Evolutionary conservation across 2,113 vertebrate species (phyloP).

Genomic region (Rhizomys pruinosus): DNA sequence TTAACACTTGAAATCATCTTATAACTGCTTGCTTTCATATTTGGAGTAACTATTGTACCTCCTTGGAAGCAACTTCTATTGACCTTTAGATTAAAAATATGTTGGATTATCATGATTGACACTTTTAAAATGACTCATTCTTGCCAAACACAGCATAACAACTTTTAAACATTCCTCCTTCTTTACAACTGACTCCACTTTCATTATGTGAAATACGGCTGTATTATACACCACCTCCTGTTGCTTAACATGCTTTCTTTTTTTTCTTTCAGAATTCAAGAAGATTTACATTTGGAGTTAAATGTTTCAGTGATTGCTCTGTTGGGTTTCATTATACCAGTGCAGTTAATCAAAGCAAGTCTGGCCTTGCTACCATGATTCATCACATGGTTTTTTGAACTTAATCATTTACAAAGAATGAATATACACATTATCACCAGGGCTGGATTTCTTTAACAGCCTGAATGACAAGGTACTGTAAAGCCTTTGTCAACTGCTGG

Average conservation of each 20-base stretch:
- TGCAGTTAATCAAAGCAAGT: conserved; percentile 90
- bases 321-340: conserved; percentile 90
- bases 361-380: conserved; percentile 87
- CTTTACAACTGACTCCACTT: conserved; percentile 84
- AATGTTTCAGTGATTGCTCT: conserved; percentile 92
- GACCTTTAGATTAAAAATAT: conserved; percentile 89
- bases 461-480: conserved; percentile 77
- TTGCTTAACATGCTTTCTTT: conserved; percentile 82
- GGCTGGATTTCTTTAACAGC: conserved; percentile 84
- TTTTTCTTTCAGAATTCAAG: conserved; percentile 86
- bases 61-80: conserved; percentile 85
- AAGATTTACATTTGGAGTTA: conserved; percentile 91
- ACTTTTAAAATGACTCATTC: conserved; percentile 87
- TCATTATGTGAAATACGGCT: conserved; percentile 86
- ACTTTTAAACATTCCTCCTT: conserved; percentile 85
- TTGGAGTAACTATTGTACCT: conserved; percentile 82
- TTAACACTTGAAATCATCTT: conserved; percentile 85
- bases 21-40: conserved; percentile 85
- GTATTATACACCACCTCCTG: conserved; percentile 85
- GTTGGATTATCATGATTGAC: conserved; percentile 88
- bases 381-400: conserved; percentile 86
- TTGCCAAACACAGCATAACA: conserved; percentile 88
- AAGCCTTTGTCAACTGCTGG: conserved; percentile 82
- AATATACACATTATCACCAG: conserved; percentile 87
- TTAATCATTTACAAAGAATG: conserved; percentile 87